Evolutionary conservation across 2,888 invertebrate genomes (phyloP).

Genomic region (Pseudolycoriella hygida): DNA sequence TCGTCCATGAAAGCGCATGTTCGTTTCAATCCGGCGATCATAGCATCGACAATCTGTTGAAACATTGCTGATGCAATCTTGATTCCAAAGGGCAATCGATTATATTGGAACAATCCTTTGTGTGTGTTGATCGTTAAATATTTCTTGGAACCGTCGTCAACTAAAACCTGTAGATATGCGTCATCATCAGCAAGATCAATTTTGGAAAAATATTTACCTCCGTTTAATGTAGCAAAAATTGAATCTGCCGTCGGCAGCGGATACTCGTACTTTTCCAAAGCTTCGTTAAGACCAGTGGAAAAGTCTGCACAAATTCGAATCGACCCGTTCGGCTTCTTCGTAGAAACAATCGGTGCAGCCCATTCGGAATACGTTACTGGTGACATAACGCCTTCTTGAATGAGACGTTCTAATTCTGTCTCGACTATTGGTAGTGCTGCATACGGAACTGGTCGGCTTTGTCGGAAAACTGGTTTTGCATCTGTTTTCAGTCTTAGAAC

Average conservation of each 20-base stretch:
- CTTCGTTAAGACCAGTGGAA: slow-evolving; percentile 11
- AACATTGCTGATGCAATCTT: too few relatives aligned
- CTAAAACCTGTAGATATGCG: slow-evolving; percentile 5
- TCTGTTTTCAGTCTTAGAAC: slow-evolving; percentile 10
- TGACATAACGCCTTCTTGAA: slow-evolving; percentile 11
- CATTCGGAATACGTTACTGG: slow-evolving; percentile 12
- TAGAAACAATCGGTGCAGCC: slow-evolving; percentile 13
- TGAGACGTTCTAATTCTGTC: slow-evolving; percentile 8
- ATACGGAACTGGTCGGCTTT: slow-evolving; percentile 12
- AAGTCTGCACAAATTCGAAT: too few relatives aligned
- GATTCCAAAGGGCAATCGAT: too few relatives aligned
- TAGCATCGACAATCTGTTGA: slow-evolving; percentile 9
- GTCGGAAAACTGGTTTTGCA: slow-evolving; percentile 10
- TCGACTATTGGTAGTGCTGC: slow-evolving; percentile 10
- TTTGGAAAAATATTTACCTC: not conserved
- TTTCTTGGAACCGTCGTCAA: not conserved
- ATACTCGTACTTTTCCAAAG: slow-evolving; percentile 12
- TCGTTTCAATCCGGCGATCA: too few relatives aligned
- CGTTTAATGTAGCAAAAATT: not conserved
- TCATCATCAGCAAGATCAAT: slow-evolving; percentile 6
- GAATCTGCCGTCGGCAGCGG: slow-evolving; percentile 1
- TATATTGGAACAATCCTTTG: too few relatives aligned
- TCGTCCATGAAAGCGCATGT: too few relatives aligned
- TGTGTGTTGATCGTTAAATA: too few relatives aligned
- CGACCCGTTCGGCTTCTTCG: slow-evolving; percentile 10